Percentiles rank a stretch among this genome's conserved stretches.
These are phyloP conservation scores for Halocynthia aurantium DNA, from an alignment of 23 tunicate species.

Conservation along the genomic window DNA sequence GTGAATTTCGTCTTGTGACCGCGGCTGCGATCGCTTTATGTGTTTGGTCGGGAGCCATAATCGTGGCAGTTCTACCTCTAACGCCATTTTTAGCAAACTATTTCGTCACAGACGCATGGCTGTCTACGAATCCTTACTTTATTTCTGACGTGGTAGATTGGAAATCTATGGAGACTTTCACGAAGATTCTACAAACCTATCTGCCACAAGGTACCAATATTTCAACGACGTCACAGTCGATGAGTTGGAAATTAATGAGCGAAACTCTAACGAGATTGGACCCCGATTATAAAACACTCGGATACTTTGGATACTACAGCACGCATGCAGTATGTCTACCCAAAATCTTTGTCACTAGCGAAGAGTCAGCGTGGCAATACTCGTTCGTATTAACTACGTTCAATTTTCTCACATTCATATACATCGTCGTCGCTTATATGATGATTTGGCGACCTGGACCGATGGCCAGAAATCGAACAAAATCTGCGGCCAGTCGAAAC, in stretches of 20 bases:
- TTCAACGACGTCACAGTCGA: neutral
- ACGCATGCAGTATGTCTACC: slow-evolving; percentile 68
- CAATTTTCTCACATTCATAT: slow-evolving; percentile 43
- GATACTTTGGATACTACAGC: slow-evolving; percentile 69
- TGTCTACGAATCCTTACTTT: slow-evolving; percentile 34
- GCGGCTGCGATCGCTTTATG: slow-evolving; percentile 17
- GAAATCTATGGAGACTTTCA: slow-evolving; percentile 3
- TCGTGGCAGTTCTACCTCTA: slow-evolving; percentile 40
- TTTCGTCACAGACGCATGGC: slow-evolving; percentile 33
- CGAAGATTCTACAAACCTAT: slow-evolving; percentile 5
- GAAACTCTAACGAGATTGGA: neutral
- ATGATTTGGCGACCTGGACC: slow-evolving; percentile 20
- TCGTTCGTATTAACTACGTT: slow-evolving; percentile 37
- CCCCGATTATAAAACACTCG: slow-evolving; percentile 15
- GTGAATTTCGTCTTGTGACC: slow-evolving; percentile 12
- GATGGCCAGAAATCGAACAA: neutral
- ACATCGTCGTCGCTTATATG: slow-evolving; percentile 35
- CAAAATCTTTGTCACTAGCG: slow-evolving; percentile 23
- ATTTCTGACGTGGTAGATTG: slow-evolving; percentile 23
- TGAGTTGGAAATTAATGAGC: slow-evolving; percentile 7
- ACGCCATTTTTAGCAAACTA: slow-evolving; percentile 5
- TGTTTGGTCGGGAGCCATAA: slow-evolving; percentile 37
- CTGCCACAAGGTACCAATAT: neutral
- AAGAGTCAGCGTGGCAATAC: slow-evolving; percentile 50
- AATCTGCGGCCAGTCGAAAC: neutral